phyloP scores from a whole-genome alignment of 2,797 vertebrate genomes.

The Champsocephalus gunnari region DNA sequence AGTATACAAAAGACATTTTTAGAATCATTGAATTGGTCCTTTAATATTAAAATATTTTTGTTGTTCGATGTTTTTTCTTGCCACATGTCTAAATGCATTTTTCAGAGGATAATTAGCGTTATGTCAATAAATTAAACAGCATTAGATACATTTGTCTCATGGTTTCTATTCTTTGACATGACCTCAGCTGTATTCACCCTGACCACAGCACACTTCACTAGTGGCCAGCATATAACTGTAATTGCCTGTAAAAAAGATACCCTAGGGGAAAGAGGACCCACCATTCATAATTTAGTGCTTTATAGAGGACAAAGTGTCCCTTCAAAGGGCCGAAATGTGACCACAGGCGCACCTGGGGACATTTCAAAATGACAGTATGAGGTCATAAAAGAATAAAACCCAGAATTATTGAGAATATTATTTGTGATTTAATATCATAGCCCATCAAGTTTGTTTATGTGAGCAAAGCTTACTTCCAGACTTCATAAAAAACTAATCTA shows the following conservation, averaged over 20 bases:
- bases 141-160: slow-evolving; percentile 29
- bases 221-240: slow-evolving; percentile 39
- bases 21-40: background rate
- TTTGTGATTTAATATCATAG: slow-evolving; percentile 40
- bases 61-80: background rate
- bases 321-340: slow-evolving; percentile 48
- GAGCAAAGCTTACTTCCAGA: slow-evolving; percentile 33
- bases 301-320: slow-evolving; percentile 47
- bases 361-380: slow-evolving; percentile 41
- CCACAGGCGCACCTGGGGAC: slow-evolving; percentile 20
- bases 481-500: slow-evolving; percentile 64
- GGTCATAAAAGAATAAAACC: slow-evolving; percentile 35
- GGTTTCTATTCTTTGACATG: slow-evolving; percentile 36
- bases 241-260: slow-evolving; percentile 46
- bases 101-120: background rate
- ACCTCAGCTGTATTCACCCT: slow-evolving; percentile 39
- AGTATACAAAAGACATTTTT: background rate
- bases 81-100: background rate
- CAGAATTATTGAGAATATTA: slow-evolving; percentile 17
- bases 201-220: slow-evolving; percentile 56
- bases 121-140: slow-evolving; percentile 20
- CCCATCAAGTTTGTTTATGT: slow-evolving; percentile 25
- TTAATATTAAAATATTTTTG: background rate
- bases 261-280: slow-evolving; percentile 48
- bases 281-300: slow-evolving; percentile 45